phyloP scores from a whole-genome alignment of 2,888 invertebrate genomes.

The Ceraclea dissimilis region DNA sequence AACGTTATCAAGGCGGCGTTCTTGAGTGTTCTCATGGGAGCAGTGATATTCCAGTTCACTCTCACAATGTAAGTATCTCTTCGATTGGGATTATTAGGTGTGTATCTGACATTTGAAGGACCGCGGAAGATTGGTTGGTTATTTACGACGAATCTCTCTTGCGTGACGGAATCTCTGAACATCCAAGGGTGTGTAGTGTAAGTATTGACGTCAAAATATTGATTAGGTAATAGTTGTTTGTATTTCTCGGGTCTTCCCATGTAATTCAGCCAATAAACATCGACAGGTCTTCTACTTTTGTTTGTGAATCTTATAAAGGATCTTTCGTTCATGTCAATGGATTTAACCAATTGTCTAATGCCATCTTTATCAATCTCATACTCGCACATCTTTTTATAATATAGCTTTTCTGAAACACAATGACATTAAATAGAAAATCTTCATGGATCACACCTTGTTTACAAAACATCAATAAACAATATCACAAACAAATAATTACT shows the following conservation, averaged over 20 bases:
- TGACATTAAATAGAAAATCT: too few relatives aligned
- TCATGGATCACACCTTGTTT: too few relatives aligned
- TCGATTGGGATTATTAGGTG: conserved; percentile 23
- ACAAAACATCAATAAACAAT: not conserved
- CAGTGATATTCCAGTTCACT: conserved; percentile 45
- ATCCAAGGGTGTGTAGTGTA: conserved; percentile 81
- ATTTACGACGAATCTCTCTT: conserved; percentile 56
- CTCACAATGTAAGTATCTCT: conserved; percentile 19
- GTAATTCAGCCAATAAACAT: conserved; percentile 74
- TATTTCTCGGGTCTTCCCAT: conserved; percentile 56
- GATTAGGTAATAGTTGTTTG: conserved; percentile 47
- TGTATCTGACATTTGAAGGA: conserved; percentile 27
- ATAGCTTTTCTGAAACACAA: too few relatives aligned
- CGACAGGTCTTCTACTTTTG: conserved; percentile 40
- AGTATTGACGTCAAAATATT: conserved; percentile 61
- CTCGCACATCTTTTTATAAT: conserved; percentile 4
- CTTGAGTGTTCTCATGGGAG: conserved; percentile 45
- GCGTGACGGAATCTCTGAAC: conserved; percentile 62
- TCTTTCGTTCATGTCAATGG: conserved; percentile 5
- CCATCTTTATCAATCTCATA: conserved; percentile 20
- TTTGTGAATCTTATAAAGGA: conserved; percentile 33
- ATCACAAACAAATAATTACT: not conserved
- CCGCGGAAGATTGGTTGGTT: conserved; percentile 33
- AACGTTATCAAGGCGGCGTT: conserved; percentile 41
- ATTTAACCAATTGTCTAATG: conserved; percentile 10